These are phyloP conservation scores for Fistularia tabacaria DNA, from an alignment of 2,797 vertebrate genomes.

Conservation along the genomic window DNA sequence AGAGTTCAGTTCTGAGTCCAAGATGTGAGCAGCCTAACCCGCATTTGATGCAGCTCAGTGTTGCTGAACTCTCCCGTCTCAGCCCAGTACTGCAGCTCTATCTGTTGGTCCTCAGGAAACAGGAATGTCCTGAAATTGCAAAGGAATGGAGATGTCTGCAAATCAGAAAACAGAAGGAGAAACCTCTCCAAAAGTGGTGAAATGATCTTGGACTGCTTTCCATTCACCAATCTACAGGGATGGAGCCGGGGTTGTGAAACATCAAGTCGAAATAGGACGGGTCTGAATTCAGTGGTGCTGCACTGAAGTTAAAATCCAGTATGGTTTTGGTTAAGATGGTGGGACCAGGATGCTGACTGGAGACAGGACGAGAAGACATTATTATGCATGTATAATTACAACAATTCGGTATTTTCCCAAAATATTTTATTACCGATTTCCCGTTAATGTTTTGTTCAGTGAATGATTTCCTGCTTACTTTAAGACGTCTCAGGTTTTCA, in stretches of 20 bases:
- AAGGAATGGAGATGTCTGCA: constrained; percentile 10
- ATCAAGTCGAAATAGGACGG: constrained; percentile 77
- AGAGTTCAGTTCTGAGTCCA: neutral
- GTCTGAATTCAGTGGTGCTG: constrained; percentile 76
- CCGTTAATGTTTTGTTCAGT: too few species aligned
- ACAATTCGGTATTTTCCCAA: too few species aligned
- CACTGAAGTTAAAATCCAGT: constrained; percentile 87
- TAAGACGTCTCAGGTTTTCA: too few species aligned
- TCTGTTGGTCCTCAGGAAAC: constrained; percentile 87
- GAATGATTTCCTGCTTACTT: too few species aligned
- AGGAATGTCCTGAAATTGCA: constrained; percentile 80
- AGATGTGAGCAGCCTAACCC: constrained; percentile 43
- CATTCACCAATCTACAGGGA: constrained; percentile 85
- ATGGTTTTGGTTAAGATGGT: constrained; percentile 72
- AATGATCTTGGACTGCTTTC: neutral
- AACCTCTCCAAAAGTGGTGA: neutral
- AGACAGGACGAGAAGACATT: constrained; percentile 6
- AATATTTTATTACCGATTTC: too few species aligned
- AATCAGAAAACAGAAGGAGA: neutral
- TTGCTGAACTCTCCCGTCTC: constrained; percentile 77
- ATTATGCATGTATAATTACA: neutral
- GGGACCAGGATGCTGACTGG: constrained; percentile 69
- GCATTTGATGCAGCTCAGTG: constrained; percentile 83
- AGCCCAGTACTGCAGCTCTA: constrained; percentile 84
- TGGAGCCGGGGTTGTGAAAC: constrained; percentile 81